Evolutionary conservation across 2,797 vertebrate species (phyloP), one percentile per base, ranked within the genome.

Genomic region (Dendrocincla tyrannina): DNA sequence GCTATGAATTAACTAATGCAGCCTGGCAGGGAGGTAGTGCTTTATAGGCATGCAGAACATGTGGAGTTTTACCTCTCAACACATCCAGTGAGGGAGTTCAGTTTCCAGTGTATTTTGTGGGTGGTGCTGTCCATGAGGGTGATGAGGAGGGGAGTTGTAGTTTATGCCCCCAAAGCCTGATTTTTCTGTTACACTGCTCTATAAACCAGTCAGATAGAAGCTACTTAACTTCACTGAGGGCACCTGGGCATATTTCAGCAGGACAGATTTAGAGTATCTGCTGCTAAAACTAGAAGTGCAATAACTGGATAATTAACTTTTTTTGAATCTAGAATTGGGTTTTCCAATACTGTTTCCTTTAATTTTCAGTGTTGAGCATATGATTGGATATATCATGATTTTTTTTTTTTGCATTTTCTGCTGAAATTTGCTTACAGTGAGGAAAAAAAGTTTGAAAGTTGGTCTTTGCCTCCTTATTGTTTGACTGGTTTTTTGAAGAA

Each of bases 11-110:
- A 47, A 13, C 30, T 53, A 7, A 8, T 12, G 33, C 17, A 33
- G 15, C 33, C 68, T 76, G 46, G 28, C 24, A n/a, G 14, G 23
- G 52, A 28, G 24, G 7, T 28, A 17, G 3, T 30, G 70, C 6
- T 5, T 53, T 46, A 4, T 2, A 32, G 27, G 35, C 3, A 1
- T 15, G 9, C 44, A 39, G 20, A 30, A 19, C 52, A 9, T 2
- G 0, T 47, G 1, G 0, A 13, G 8, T 37, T 87, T 85, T 41
- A 33, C 28, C 37, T 77, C 59, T 33, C 17, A 13, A 23, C 32
- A 30, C 41, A 16, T 49, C 22, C 64, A 56, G 27, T n/a, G 37
- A 17, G 30, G 41, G 22, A 58, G 13, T 69, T 76, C n/a, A 19
- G 2, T 76, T 94, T 35, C 78, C 70, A 44, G 25, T 23, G 3